Evolutionary conservation across 1,140 invertebrate genomes (phyloP).

Genomic region (Dendroctonus valens): DNA sequence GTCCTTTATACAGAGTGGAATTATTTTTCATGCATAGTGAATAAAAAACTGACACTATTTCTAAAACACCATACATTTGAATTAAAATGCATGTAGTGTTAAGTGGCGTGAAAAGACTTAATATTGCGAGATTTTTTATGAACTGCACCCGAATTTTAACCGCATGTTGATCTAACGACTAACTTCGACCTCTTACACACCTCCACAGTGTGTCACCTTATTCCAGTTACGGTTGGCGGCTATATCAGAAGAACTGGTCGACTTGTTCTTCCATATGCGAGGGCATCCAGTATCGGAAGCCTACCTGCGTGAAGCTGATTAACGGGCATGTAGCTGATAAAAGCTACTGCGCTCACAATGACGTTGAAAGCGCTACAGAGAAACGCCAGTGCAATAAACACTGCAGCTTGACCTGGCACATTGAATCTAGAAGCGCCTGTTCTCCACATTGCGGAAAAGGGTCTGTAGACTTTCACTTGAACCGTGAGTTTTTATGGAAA

Average conservation of each 20-base stretch:
- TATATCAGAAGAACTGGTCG: conserved; percentile 59
- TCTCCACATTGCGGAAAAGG: conserved; percentile 46
- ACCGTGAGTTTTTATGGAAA: background rate
- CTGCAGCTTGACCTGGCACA: conserved; percentile 45
- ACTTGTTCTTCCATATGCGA: conserved; percentile 60
- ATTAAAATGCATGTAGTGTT: too few relatives aligned
- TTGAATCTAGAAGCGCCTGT: conserved; percentile 39
- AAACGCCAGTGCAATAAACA: conserved; percentile 46
- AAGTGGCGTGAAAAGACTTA: too few relatives aligned
- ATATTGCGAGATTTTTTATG: background rate
- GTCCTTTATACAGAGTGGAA: too few relatives aligned
- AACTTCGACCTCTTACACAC: conserved; percentile 9
- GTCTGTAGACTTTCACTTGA: conserved; percentile 29
- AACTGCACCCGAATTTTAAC: conserved; percentile 16
- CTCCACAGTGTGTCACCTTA: conserved; percentile 24
- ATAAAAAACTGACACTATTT: too few relatives aligned
- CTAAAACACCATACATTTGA: too few relatives aligned
- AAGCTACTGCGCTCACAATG: conserved; percentile 36
- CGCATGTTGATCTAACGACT: conserved; percentile 26
- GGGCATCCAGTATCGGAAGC: conserved; percentile 50
- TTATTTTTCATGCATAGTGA: too few relatives aligned
- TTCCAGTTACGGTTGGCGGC: conserved; percentile 57
- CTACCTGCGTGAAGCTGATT: conserved; percentile 42
- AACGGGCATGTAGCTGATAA: conserved; percentile 33
- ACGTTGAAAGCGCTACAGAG: conserved; percentile 36